Base-by-base conservation (phyloP, 2,797 vertebrate genomes). In the Oceanodroma leucorhoa region DNA sequence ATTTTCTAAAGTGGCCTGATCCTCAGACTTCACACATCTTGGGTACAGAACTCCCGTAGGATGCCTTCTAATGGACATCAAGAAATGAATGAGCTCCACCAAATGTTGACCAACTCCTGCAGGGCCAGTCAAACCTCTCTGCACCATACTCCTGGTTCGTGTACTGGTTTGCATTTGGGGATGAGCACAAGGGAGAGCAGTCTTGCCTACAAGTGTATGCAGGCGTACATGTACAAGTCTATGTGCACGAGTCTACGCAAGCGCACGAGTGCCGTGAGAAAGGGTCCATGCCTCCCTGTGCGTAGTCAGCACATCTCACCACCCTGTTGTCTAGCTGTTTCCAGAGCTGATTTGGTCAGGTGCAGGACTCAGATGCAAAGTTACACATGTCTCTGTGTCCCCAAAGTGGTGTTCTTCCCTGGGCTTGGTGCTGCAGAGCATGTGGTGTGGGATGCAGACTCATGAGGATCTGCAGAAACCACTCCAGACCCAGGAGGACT, bases 61-160 rank as follows among this genome's bases (percentile, higher is more conserved):
- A 51, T 61, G 11, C 13, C 17, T 87, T 54, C 9, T 83, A 27
- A 32, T 11, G 46, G 24, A 36, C 11, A 23, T 11, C 36, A 61
- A 50, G 54, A 66, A n/a, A 65, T 11, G 4, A 61, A 50, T 41
- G 64, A 83, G 5, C 7, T 67, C 48, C 29, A 81, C 21, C 55
- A 73, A 36, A 51, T 1, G 2, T 1, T 72, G 70, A 32, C 32
- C 41, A 71, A 0, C 17, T 76, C 7, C 67, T 23, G 2, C 0
- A 3, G 20, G 24, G 34, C 17, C 16, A 3, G 36, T 58, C 18
- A 38, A 71, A 4, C 11, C 45, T 45, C 17, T 32, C 50, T 51
- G n/a, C 10, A 40, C 3, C 41, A 16, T 20, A 21, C 3, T 50
- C 10, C 41, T 41, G 34, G 8, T 75, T 27, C 0, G 0, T 18